Evolutionary conservation across 2,888 invertebrate species (phyloP).

Genomic region (Drosophila kanekoi): DNA sequence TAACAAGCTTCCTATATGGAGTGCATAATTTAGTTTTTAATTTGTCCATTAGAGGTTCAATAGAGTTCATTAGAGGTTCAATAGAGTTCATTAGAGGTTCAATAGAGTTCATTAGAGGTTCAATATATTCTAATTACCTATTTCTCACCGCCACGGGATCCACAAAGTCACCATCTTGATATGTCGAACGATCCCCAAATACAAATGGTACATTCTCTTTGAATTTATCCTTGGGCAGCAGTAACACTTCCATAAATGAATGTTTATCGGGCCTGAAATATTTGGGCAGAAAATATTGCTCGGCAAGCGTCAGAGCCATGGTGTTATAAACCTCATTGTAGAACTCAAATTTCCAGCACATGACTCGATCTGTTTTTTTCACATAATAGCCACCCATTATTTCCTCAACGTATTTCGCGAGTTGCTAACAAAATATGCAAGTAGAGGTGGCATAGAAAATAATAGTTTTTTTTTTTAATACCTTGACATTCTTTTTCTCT

Average conservation of each 20-base stretch:
- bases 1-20: constrained; percentile 56
- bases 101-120: too few species aligned
- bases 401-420: constrained; percentile 71
- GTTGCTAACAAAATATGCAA: constrained; percentile 4
- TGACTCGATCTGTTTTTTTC: constrained; percentile 80
- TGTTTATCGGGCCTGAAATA: neutral
- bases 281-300: constrained; percentile 58
- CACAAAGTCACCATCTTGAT: constrained; percentile 72
- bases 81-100: too few species aligned
- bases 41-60: too few species aligned
- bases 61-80: too few species aligned
- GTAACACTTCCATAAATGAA: constrained; percentile 52
- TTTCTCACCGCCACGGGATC: constrained; percentile 23
- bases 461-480: constrained; percentile 28
- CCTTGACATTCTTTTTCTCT: constrained; percentile 59
- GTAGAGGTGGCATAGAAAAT: neutral
- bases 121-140: constrained; percentile 29
- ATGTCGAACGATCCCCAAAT: constrained; percentile 82
- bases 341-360: constrained; percentile 84
- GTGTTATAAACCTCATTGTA: constrained; percentile 83
- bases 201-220: constrained; percentile 68
- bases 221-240: constrained; percentile 65
- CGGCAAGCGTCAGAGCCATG: constrained; percentile 74
- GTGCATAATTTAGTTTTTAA: neutral
- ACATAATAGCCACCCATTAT: constrained; percentile 82